Evolutionary conservation across 2,888 invertebrate species (phyloP), one percentile per base, ranked within the genome.

Genomic region (Aleiodes testaceus): DNA sequence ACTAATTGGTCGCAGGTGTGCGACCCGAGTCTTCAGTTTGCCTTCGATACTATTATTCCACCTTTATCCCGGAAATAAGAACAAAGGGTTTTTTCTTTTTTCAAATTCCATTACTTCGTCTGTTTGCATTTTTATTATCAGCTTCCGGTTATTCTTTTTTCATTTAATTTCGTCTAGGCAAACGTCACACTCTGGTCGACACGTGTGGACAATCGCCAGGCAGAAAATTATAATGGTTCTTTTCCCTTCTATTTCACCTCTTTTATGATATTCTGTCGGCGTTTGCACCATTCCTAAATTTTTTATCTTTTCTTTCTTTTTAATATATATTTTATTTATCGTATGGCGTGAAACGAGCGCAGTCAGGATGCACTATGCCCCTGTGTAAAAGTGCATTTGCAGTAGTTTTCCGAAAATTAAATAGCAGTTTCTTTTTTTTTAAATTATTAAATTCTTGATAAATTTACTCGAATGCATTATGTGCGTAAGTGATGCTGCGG

Each of bases 1-100:
- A 77, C 78, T 78, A 75, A 78, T 79, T 76, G 80, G 79, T 77
- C 77, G 76, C 74, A 76, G 72, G 75, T 77, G 77, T 67, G 69
- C 70, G 61, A 72, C 11, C 72, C 74, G 72, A 75, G 76, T 75
- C 76, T 76, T 79, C 76, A 74, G 73, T 74, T 76, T 75, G 20
- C 74, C 68, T 69, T 74, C 74, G 70, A 76, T 76, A 72, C 74
- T 71, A 65, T 73, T 73, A 16, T 69, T 69, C 26, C 22, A 68
- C 67, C 66, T 45, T 22, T n/a, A 53, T 50, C 69, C 66, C 53
- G 61, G 61, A 72, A 68, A 68, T 59, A 47, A 55, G 55, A 49
- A 68, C 55, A 49, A 66, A 64, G 11, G 53, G 12, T 11, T 64
- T 42, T 42, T n/a, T 68, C 45, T 18, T 64, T 20, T 9, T 26